A percentile compares a stretch with the other conserved stretches of the same genome.
Evolutionary conservation across 2,113 vertebrate species (phyloP).

Genomic region (Puma concolor): DNA sequence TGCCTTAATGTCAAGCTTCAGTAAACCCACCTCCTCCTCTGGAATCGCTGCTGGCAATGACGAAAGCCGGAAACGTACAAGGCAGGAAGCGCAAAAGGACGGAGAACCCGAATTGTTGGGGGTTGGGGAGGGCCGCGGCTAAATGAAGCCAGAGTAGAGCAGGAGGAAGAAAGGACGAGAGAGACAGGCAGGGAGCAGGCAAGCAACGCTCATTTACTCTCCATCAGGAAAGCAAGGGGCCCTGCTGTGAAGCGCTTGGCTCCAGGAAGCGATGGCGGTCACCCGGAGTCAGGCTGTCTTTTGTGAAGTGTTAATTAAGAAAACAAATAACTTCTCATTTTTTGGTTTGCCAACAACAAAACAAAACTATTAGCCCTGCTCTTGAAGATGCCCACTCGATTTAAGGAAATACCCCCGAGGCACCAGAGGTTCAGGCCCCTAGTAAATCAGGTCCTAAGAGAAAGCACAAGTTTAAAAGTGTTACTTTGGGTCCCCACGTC

Average conservation of each 20-base stretch:
- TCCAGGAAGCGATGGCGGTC: neutral
- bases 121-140: conserved; percentile 24
- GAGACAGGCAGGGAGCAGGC: conserved; percentile 49
- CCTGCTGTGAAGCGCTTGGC: conserved; percentile 47
- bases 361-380: conserved; percentile 26
- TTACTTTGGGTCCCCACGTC: fast-evolving
- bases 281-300: conserved; percentile 37
- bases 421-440: neutral
- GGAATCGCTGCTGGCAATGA: conserved; percentile 48
- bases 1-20: neutral
- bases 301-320: conserved; percentile 64
- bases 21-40: conserved; percentile 21
- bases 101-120: neutral
- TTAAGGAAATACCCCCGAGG: conserved; percentile 29
- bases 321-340: conserved; percentile 49
- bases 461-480: neutral
- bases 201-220: conserved; percentile 29
- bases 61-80: conserved; percentile 18
- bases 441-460: too few relatives aligned
- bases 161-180: conserved; percentile 50
- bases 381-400: conserved; percentile 5
- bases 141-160: conserved; percentile 50
- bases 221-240: neutral
- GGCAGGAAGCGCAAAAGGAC: conserved; percentile 40
- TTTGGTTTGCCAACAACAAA: conserved; percentile 47